These are phyloP conservation scores for Motacilla tschutschensis DNA, from an alignment of 2,113 vertebrate genomes.

Conservation along the genomic window DNA sequence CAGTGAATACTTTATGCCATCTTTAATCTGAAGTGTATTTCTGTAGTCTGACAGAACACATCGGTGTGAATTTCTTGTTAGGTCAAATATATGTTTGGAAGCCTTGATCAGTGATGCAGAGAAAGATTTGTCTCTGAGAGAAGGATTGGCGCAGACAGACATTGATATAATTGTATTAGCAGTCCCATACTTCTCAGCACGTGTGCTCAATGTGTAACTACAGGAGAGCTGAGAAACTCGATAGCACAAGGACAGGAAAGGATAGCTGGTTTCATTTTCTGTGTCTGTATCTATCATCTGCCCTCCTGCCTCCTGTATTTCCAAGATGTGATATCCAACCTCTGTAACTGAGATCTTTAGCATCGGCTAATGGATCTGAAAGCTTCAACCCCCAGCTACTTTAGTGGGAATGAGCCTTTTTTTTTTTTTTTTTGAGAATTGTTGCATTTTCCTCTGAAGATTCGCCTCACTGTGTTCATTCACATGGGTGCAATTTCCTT, in stretches of 20 bases:
- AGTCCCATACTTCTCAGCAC: not conserved
- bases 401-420: not conserved
- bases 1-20: not conserved
- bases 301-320: not conserved
- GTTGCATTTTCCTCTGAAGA: not conserved
- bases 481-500: not conserved
- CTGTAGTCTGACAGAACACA: constrained; percentile 20
- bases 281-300: not conserved
- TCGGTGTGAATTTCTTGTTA: not conserved
- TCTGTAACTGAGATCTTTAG: constrained; percentile 3
- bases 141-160: constrained; percentile 3
- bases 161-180: constrained; percentile 21
- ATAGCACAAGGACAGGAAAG: not conserved
- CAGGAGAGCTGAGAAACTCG: constrained; percentile 8
- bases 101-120: constrained; percentile 16
- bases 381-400: not conserved
- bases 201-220: not conserved
- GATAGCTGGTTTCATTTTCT: constrained; percentile 1
- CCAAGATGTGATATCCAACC: not conserved
- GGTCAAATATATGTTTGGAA: constrained; percentile 4
- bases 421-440: not conserved
- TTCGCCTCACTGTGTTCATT: not conserved
- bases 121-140: not conserved
- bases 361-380: not conserved
- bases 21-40: constrained; percentile 30